Percentiles rank a stretch among this genome's conserved stretches.
Evolutionary conservation across 2,113 vertebrate genomes (phyloP).

Genomic region (Macrotis lagotis): DNA sequence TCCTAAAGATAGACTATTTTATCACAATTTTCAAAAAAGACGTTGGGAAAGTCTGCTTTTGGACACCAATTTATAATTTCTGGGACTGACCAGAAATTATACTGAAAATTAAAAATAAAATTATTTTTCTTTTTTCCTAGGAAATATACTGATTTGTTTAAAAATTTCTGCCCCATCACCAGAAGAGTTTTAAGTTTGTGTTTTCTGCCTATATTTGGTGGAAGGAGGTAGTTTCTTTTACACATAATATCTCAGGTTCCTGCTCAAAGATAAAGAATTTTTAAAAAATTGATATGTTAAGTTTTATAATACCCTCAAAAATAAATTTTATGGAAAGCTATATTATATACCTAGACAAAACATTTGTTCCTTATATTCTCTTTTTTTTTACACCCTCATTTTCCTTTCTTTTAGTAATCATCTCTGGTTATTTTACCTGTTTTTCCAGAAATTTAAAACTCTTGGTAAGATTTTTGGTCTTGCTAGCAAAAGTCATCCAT

Average conservation of each 20-base stretch:
- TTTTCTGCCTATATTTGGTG: background rate
- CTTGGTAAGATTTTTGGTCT: background rate
- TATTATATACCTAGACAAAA: background rate
- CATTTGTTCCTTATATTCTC: background rate
- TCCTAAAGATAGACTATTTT: background rate
- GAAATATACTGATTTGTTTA: background rate
- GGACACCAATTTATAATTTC: background rate
- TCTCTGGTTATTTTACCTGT: background rate
- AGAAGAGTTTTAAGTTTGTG: background rate
- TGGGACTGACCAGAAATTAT: background rate
- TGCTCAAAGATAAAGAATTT: too few species aligned
- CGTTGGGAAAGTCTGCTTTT: background rate
- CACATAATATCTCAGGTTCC: too few species aligned
- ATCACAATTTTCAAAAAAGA: background rate
- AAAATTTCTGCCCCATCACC: background rate
- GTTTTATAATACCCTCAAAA: background rate
- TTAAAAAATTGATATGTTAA: background rate
- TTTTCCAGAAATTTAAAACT: conserved; percentile 29
- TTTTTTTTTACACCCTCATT: background rate
- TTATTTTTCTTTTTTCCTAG: background rate
- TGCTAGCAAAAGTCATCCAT: background rate
- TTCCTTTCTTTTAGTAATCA: conserved; percentile 33
- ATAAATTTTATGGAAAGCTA: background rate
- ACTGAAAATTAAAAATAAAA: background rate
- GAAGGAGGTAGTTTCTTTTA: too few species aligned